Base-by-base conservation (phyloP, 2,888 invertebrate species). In the Zootermopsis nevadensis region DNA sequence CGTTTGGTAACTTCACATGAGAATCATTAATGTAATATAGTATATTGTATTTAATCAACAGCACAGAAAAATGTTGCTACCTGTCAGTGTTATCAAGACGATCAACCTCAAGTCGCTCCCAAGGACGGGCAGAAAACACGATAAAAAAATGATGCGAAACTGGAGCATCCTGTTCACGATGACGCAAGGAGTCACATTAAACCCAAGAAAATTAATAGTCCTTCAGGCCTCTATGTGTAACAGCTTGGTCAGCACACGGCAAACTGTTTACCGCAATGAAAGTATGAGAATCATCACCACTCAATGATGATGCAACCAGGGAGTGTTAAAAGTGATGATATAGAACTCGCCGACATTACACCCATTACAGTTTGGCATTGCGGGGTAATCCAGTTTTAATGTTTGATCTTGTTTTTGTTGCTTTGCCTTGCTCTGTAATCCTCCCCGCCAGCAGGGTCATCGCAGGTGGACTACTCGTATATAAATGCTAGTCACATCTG, bases 381-480 rank as follows among this genome's bases (percentile, higher is more conserved):
- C 74, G 38, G 33, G 55, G 77, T 77, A 77, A 77, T 77, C 77
- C 77, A 77, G 77, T 77, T 77, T 77, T 77, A 55, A 77, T 77
- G 33, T 48, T 24, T 53, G 77, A 4, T 55, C 55, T 55, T 77
- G 48, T 77, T 77, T 19, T 77, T 55, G 7, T 30, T 77, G 53
- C 27, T 31, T 19, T 55, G 19, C 55, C 15, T 31, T 55, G 30
- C 31, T 30, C 53, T 55, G 31, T 55, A 53, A 19, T 55, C 30
- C 55, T 38, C 55, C 31, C 53, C 27, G 30, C 55, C 77, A 53
- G 24, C 77, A 77, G 77, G 42, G 38, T 38, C 74, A 74, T 74
- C 38, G 8, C 74, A 38, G n/a, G 7, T 38, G 38, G 38, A 74
- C 74, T 74, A 74, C 74, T 38, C 6, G 74, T 74, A 74, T 74